Conservation (phyloP, 1,140 invertebrate species). For the Amyelois transitella region DNA sequence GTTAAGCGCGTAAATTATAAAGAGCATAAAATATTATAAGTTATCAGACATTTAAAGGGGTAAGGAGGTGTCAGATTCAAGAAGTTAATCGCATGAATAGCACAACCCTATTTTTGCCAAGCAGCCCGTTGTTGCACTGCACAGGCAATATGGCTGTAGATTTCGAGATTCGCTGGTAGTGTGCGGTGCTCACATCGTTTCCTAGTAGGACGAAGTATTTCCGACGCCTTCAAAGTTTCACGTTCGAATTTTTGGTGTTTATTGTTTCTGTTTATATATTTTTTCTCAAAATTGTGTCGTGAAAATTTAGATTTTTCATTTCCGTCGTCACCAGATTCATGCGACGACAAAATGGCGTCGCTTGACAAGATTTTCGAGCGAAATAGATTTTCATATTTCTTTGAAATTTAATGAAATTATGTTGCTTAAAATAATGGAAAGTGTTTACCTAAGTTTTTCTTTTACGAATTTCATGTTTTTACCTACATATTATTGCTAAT, state of each 20-base stretch:
- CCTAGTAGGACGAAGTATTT: constrained; percentile 57
- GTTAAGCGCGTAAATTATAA: too few relatives aligned
- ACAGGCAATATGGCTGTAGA: constrained; percentile 68
- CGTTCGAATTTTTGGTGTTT: constrained; percentile 67
- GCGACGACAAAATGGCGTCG: constrained; percentile 75
- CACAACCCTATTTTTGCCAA: constrained; percentile 11
- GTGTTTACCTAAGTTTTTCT: constrained; percentile 43
- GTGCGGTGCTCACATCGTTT: constrained; percentile 64
- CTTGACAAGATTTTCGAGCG: constrained; percentile 71
- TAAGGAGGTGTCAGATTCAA: constrained; percentile 29
- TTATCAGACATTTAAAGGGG: too few relatives aligned
- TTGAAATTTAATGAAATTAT: constrained; percentile 45
- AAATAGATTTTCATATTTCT: constrained; percentile 65
- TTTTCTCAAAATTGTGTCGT: constrained; percentile 48
- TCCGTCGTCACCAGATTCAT: constrained; percentile 72
- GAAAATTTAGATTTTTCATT: constrained; percentile 60
- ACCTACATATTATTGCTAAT: constrained; percentile 33
- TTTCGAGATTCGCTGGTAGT: constrained; percentile 70
- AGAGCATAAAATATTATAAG: too few relatives aligned
- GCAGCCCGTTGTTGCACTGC: constrained; percentile 11
- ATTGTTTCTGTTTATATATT: constrained; percentile 49
- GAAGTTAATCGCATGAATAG: background rate
- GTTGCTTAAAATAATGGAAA: constrained; percentile 33
- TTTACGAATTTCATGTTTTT: constrained; percentile 48
- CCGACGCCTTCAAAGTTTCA: constrained; percentile 62